These are phyloP conservation scores for Linnaemya vulpina DNA, from an alignment of 2,888 invertebrate species.

Conservation along the genomic window DNA sequence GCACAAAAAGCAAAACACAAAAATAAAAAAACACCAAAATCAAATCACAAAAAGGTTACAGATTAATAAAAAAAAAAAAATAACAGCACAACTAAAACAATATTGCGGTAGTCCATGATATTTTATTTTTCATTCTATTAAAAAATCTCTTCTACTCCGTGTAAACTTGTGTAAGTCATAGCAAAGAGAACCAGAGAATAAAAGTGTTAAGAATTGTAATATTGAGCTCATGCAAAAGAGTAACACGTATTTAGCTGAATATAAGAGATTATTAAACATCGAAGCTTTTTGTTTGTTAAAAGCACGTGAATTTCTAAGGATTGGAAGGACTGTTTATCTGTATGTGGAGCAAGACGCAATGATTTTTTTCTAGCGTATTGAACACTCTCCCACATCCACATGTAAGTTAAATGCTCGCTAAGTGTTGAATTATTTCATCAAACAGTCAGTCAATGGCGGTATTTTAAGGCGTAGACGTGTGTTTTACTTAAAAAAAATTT, in stretches of 20 bases:
- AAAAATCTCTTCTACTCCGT: not conserved
- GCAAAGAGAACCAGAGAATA: not conserved
- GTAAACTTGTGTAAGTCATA: not conserved
- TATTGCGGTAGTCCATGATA: constrained; percentile 70
- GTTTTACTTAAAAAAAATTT: constrained; percentile 7
- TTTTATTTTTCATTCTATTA: not conserved
- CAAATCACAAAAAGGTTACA: constrained; percentile 30
- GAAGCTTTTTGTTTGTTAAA: constrained; percentile 46
- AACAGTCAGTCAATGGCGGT: constrained; percentile 69
- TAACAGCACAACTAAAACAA: constrained; percentile 59
- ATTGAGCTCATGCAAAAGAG: not conserved
- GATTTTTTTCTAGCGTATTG: not conserved
- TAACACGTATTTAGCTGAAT: not conserved
- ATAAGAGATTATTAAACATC: constrained; percentile 44
- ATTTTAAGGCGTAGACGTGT: constrained; percentile 71
- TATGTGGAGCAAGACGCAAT: constrained; percentile 32
- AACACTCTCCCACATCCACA: constrained; percentile 4
- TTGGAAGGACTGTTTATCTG: constrained; percentile 48
- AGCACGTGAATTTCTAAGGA: constrained; percentile 57
- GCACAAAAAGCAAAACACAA: not conserved
- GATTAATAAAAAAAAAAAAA: constrained; percentile 40
- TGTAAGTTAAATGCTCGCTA: constrained; percentile 20
- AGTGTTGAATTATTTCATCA: constrained; percentile 27
- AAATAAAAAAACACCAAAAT: constrained; percentile 4
- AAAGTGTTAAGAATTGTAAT: not conserved